Evolutionary conservation across 2,888 invertebrate species (phyloP).

Genomic region (Myopa tessellatipennis): DNA sequence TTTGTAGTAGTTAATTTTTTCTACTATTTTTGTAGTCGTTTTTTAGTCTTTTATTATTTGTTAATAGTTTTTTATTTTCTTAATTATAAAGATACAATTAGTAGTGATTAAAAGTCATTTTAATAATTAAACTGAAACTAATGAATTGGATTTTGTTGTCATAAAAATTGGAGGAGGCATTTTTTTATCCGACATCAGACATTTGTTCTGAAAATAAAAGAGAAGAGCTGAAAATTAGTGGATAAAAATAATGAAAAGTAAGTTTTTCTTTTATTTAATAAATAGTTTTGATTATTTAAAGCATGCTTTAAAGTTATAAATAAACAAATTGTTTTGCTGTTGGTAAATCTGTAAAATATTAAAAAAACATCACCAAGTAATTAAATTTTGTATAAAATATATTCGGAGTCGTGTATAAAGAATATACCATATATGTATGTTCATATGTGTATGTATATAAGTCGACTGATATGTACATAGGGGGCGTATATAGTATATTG

Average conservation of each 20-base stretch:
- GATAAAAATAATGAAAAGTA: too few species aligned
- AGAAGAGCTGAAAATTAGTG: too few species aligned
- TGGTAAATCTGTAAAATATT: not conserved
- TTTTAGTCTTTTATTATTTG: not conserved
- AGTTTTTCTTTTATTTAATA: not conserved
- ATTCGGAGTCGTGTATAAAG: too few species aligned
- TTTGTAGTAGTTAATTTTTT: not conserved
- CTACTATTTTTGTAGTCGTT: not conserved
- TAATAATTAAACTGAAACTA: conserved; percentile 24
- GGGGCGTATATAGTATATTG: too few species aligned
- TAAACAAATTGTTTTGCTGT: not conserved
- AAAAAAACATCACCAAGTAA: too few species aligned
- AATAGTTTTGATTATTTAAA: not conserved
- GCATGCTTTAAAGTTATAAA: not conserved
- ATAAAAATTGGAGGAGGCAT: conserved; percentile 63
- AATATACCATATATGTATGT: too few species aligned
- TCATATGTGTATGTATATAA: too few species aligned
- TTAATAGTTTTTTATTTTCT: not conserved
- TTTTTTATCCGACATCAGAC: conserved; percentile 65
- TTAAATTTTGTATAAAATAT: too few species aligned
- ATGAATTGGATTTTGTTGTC: conserved; percentile 58
- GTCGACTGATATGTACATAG: too few species aligned
- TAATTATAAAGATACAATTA: not conserved
- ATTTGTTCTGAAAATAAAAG: conserved; percentile 64
- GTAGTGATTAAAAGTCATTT: too few species aligned